phyloP scores from a whole-genome alignment of 2,113 vertebrate species.

The Pandion haliaetus region DNA sequence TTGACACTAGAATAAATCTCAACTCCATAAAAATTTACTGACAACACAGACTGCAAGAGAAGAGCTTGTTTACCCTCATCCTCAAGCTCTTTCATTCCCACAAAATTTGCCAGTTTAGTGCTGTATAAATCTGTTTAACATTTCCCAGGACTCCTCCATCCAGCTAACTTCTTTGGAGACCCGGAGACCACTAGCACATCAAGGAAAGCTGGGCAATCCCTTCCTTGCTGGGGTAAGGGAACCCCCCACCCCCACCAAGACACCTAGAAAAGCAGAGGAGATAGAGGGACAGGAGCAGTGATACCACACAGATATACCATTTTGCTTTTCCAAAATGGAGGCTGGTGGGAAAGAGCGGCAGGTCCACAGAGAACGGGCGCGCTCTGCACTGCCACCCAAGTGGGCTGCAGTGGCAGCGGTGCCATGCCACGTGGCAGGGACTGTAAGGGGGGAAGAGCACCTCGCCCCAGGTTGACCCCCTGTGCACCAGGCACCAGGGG shows the following conservation, averaged over 20 bases:
- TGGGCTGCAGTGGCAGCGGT: fast-evolving
- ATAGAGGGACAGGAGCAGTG: not conserved
- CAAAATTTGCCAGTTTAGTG: not conserved
- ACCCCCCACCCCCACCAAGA: not conserved
- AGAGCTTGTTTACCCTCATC: conserved; percentile 3
- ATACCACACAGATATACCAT: fast-evolving
- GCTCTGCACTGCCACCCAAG: not conserved
- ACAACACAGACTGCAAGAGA: not conserved
- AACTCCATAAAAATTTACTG: conserved; percentile 50
- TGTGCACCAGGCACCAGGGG: too few relatives aligned
- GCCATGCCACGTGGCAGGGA: fast-evolving
- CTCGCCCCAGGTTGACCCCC: fast-evolving
- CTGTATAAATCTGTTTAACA: not conserved
- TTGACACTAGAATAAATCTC: conserved; percentile 45
- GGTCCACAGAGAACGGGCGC: not conserved
- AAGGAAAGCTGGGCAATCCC: not conserved
- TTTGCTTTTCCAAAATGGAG: not conserved
- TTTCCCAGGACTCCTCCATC: not conserved
- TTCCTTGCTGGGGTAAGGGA: not conserved
- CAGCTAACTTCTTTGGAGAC: not conserved
- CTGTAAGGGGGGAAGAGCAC: not conserved
- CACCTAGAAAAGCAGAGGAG: not conserved
- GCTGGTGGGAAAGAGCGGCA: not conserved
- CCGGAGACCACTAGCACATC: not conserved
- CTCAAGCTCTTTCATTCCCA: not conserved